These are phyloP conservation scores for Drosophila jambulina DNA, from an alignment of 1,140 invertebrate genomes.

Conservation along the genomic window DNA sequence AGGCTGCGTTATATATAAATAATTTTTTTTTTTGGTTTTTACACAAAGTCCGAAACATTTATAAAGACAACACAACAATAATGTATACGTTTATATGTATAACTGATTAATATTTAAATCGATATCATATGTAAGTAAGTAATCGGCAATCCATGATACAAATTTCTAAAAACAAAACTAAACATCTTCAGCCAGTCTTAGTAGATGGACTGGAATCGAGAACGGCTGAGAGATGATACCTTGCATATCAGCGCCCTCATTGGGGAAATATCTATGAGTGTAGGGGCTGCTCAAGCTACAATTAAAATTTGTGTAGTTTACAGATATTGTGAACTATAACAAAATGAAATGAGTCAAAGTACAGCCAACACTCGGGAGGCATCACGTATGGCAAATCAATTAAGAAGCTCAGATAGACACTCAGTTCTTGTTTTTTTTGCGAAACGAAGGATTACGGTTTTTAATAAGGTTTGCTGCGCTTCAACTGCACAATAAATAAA, in stretches of 20 bases:
- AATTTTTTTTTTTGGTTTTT: conserved; percentile 85
- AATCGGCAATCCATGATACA: conserved; percentile 30
- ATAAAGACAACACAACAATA: conserved; percentile 85
- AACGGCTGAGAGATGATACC: conserved; percentile 10
- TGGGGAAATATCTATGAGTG: conserved; percentile 19
- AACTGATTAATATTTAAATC: conserved; percentile 40
- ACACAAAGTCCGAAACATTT: conserved; percentile 85
- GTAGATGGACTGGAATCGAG: conserved; percentile 23
- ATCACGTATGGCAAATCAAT: conserved; percentile 13
- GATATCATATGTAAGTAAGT: conserved; percentile 44
- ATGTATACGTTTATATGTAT: conserved; percentile 65
- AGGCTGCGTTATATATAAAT: conserved; percentile 94
- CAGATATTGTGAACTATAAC: conserved; percentile 9
- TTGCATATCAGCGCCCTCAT: not conserved
- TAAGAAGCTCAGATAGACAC: conserved; percentile 8
- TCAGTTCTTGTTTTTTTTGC: conserved; percentile 21
- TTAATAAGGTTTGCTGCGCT: conserved; percentile 3
- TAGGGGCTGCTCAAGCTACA: conserved; percentile 21
- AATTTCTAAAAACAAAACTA: conserved; percentile 33
- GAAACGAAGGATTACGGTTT: conserved; percentile 1
- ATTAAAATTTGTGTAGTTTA: conserved; percentile 27
- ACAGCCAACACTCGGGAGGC: conserved; percentile 30
- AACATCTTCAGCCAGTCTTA: conserved; percentile 21
- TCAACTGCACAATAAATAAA: conserved; percentile 29
- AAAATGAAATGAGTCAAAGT: conserved; percentile 23